Evolutionary conservation across 2,113 vertebrate species (phyloP), one percentile per base, ranked within the genome.

Genomic region (Pseudopodoces humilis): DNA sequence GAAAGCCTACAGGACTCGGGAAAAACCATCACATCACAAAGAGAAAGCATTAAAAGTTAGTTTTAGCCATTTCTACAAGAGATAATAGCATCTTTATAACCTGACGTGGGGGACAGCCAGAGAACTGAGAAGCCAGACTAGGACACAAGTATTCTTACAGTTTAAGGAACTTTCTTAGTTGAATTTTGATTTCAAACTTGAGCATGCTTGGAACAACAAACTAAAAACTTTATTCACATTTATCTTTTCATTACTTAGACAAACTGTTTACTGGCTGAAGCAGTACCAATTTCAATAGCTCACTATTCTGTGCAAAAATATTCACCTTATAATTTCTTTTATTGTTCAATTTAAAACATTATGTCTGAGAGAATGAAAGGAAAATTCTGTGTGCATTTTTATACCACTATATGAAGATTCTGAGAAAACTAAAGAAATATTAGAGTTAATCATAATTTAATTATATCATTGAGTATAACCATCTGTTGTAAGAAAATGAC

Each of bases 401-500:
- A 49, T 46, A 58, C 35, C 18, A 64, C 2, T 12, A 74, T 46
- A 88, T 44, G 44, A 90, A 86, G 25, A 89, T 71, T 50, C 41
- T 35, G 10, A 47, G 74, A 20, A 91, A 86, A 84, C 10, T 25
- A 68, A 92, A 83, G 44, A 59, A 93, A 82, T 81, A 90, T 75
- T 89, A 64, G 8, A 18, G 22, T 75, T 92, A 86, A 94, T 86
- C 20, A 90, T 83, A 78, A 93, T 90, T 86, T 95, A 93, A 92
- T 96, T 11, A 46, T 81, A 88, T 81, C 46, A 77, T 88, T 92
- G 60, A n/a, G 11, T 56, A 75, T 85, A 72, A 70, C 64, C 78
- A 87, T 92, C 58, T 89, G 88, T 81, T 94, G 59, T 65, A 95
- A 94, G 58, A 93, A 95, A 96, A 92, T 75, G 58, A 83, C 68